These are phyloP conservation scores for Ispidina picta DNA, from an alignment of 2,797 vertebrate genomes.

Conservation along the genomic window DNA sequence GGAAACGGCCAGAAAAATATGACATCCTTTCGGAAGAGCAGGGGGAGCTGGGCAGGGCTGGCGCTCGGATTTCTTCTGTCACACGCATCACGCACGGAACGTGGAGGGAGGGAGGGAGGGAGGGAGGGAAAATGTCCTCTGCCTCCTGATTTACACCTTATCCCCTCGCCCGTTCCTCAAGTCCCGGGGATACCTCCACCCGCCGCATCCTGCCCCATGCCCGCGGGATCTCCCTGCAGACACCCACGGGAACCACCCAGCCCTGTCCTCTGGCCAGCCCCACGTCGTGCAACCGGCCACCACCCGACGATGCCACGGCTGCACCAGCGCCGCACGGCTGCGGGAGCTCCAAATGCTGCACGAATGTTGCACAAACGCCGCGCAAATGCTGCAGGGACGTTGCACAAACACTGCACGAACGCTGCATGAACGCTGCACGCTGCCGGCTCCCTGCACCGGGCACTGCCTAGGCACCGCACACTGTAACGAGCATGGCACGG, in stretches of 20 bases:
- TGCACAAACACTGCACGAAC: too few species aligned
- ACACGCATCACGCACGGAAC: neutral
- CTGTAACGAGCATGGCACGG: neutral
- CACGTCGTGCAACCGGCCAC: neutral
- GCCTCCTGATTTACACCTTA: neutral
- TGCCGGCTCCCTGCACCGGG: too few species aligned
- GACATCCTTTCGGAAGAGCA: neutral
- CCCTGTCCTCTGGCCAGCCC: too few species aligned
- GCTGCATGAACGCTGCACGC: too few species aligned
- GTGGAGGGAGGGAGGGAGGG: neutral
- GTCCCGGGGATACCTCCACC: neutral
- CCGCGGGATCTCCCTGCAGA: neutral
- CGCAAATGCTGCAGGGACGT: too few species aligned
- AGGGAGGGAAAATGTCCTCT: slow-evolving; percentile 17
- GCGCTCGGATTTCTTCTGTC: neutral
- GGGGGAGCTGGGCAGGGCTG: neutral
- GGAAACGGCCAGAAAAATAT: neutral
- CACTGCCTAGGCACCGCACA: neutral
- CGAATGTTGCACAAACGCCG: too few species aligned
- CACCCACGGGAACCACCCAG: too few species aligned
- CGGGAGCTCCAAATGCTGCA: neutral
- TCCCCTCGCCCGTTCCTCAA: neutral
- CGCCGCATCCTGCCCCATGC: neutral
- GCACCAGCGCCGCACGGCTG: neutral
- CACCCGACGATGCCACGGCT: neutral